These are phyloP conservation scores for Engraulis encrasicolus DNA, from an alignment of 2,113 vertebrate genomes.

Conservation along the genomic window DNA sequence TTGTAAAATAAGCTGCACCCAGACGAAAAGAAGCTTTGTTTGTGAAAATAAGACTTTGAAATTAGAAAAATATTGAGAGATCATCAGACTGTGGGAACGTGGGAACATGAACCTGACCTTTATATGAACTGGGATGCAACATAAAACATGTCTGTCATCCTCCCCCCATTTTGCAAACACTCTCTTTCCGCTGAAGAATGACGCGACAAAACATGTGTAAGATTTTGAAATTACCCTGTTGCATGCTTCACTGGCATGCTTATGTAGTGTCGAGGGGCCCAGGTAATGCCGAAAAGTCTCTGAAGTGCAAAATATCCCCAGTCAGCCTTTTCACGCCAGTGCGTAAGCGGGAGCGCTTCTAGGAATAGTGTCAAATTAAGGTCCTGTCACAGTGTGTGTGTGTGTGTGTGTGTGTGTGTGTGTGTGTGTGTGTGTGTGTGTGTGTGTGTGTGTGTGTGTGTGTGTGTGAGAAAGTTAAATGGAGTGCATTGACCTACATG, in stretches of 20 bases:
- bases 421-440: background rate
- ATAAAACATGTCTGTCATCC: background rate
- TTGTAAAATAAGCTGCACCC: no score
- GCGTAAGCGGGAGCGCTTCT: background rate
- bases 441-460: slow-evolving; percentile 20
- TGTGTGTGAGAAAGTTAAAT: background rate
- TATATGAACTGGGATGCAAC: no score
- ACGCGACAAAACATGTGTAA: background rate
- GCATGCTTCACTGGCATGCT: background rate
- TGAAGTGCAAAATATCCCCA: background rate
- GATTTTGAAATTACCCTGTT: background rate
- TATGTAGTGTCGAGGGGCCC: no score
- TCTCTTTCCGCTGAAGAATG: background rate
- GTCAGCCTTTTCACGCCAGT: background rate
- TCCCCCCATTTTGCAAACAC: background rate
- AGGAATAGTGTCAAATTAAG: background rate
- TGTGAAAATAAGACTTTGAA: no score
- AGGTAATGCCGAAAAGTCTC: no score
- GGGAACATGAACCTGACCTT: background rate
- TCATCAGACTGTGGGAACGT: no score
- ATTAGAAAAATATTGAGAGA: no score
- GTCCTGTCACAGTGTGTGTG: background rate
- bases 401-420: slow-evolving; percentile 4
- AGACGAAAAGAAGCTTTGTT: no score
- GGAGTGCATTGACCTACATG: background rate